Conservation (phyloP, 2,888 invertebrate species). For the Magallana nippona region DNA sequence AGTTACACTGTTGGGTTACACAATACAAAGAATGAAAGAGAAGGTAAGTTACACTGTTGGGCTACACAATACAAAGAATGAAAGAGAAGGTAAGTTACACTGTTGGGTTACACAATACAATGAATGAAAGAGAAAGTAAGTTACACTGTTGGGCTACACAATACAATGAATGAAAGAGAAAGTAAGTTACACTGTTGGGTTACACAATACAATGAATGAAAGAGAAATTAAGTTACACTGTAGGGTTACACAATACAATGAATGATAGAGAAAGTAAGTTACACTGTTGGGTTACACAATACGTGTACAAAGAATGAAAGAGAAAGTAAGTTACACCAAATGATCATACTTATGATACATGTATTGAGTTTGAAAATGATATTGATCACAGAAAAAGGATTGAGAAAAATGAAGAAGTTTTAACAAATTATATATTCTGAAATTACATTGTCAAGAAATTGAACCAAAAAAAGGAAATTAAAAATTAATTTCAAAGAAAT, state of each 20-base stretch:
- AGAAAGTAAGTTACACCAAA: neutral
- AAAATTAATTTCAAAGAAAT: no score
- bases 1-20: slow-evolving; percentile 83
- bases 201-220: slow-evolving; percentile 84
- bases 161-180: slow-evolving; percentile 83
- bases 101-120: slow-evolving; percentile 83
- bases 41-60: slow-evolving; percentile 82
- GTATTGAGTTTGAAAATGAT: no score
- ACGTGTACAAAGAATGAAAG: slow-evolving; percentile 56
- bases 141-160: slow-evolving; percentile 83
- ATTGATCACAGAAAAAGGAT: no score
- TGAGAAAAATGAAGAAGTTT: no score
- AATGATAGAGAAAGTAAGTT: no score
- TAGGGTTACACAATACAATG: slow-evolving; percentile 83
- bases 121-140: no score
- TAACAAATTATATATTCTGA: no score
- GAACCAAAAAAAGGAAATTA: no score
- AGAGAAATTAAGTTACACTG: no score
- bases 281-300: slow-evolving; percentile 83
- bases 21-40: slow-evolving; percentile 83
- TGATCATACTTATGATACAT: no score
- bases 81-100: no score
- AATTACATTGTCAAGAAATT: no score
- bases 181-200: slow-evolving; percentile 82
- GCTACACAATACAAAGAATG: slow-evolving; percentile 83